A percentile compares a stretch with the other conserved stretches of the same genome.
Conservation (phyloP, 2,888 invertebrate genomes). For the Patella caerulea region DNA sequence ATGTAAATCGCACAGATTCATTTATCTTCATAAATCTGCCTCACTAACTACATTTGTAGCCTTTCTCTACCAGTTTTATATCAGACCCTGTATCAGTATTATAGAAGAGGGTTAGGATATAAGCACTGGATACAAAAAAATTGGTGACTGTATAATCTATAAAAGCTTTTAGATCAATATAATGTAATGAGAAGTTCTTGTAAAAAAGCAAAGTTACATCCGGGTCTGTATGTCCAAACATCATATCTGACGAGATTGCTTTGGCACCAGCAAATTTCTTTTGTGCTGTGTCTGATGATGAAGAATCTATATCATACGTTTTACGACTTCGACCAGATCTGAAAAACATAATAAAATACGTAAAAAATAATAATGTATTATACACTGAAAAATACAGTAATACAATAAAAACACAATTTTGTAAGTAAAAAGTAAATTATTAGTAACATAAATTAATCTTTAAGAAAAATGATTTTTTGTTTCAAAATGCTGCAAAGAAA, state of each 20-base stretch:
- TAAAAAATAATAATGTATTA: not conserved
- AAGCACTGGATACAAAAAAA: too few relatives aligned
- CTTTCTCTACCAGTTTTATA: too few relatives aligned
- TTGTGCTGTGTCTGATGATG: constrained; percentile 76
- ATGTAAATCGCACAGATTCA: too few relatives aligned
- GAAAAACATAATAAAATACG: constrained; percentile 17
- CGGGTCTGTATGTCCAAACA: constrained; percentile 82
- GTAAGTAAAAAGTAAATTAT: too few relatives aligned
- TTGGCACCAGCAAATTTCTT: constrained; percentile 98
- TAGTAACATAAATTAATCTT: too few relatives aligned
- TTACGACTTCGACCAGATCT: constrained; percentile 62
- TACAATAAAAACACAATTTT: not conserved
- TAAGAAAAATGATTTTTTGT: not conserved
- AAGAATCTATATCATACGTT: constrained; percentile 44
- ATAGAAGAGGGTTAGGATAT: too few relatives aligned
- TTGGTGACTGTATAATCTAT: too few relatives aligned
- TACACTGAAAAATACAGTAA: not conserved
- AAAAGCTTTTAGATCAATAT: too few relatives aligned
- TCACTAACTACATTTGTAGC: too few relatives aligned
- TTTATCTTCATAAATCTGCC: too few relatives aligned
- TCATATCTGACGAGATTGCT: constrained; percentile 97
- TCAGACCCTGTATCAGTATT: too few relatives aligned
- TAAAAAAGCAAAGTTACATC: constrained; percentile 55
- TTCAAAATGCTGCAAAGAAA: not conserved
- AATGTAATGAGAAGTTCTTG: too few relatives aligned